These are phyloP conservation scores for Apodemus agrarius DNA, from an alignment of 2,797 vertebrate species.

Conservation along the genomic window DNA sequence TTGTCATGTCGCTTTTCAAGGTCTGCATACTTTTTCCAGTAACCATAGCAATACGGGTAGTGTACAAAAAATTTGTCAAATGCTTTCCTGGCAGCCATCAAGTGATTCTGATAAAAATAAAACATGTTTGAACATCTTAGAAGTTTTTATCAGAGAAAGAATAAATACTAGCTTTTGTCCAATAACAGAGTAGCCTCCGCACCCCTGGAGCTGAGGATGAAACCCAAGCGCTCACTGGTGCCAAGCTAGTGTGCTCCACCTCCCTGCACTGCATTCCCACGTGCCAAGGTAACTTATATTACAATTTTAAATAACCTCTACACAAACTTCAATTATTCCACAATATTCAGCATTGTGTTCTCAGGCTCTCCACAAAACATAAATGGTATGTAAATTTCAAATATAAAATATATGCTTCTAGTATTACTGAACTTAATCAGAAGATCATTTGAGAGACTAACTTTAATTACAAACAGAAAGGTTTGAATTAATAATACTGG, in stretches of 20 bases:
- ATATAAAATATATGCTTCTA: conserved; percentile 34
- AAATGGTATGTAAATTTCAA: conserved; percentile 40
- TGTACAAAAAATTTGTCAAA: conserved; percentile 97
- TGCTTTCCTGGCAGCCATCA: conserved; percentile 92
- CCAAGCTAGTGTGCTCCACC: neutral
- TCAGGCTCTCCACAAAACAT: neutral
- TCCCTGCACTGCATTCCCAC: neutral
- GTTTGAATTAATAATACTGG: neutral
- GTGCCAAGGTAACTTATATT: neutral
- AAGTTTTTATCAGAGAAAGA: conserved; percentile 45
- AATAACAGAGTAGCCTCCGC: neutral
- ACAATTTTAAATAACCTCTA: neutral
- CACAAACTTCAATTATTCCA: neutral
- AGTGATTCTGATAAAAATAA: conserved; percentile 90
- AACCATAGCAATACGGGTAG: conserved; percentile 99
- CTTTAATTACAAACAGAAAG: conserved; percentile 49
- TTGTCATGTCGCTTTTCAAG: conserved; percentile 95
- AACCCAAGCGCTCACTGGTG: neutral
- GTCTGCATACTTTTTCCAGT: conserved; percentile 99
- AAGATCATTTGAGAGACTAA: conserved; percentile 42
- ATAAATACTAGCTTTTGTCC: conserved; percentile 51
- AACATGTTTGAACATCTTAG: conserved; percentile 66
- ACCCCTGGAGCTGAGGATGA: neutral
- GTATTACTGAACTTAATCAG: conserved; percentile 54
- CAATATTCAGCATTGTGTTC: neutral